phyloP scores from a whole-genome alignment of 1,140 invertebrate species.

The Lordiphosa clarofinis region DNA sequence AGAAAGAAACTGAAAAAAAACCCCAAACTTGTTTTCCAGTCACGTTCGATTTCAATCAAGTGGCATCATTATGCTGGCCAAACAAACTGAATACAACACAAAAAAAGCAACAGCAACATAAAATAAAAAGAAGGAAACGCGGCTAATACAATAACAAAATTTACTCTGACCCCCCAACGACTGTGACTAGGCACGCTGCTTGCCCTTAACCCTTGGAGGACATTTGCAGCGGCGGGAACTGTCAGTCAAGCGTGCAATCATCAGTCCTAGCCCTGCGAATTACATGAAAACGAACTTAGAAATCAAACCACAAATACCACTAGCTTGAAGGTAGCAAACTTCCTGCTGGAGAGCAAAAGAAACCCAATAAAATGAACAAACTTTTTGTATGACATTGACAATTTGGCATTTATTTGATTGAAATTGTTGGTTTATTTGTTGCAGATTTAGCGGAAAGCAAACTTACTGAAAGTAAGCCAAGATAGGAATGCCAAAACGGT shows the following conservation, averaged over 20 bases:
- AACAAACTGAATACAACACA: slow-evolving; percentile 48
- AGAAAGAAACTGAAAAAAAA: slow-evolving; percentile 25
- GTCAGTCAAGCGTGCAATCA: slow-evolving; percentile 33
- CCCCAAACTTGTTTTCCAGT: slow-evolving; percentile 73
- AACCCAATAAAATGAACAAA: slow-evolving; percentile 6
- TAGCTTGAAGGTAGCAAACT: too few species aligned
- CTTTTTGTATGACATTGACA: slow-evolving; percentile 17
- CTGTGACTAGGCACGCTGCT: slow-evolving; percentile 1
- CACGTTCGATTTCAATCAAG: slow-evolving; percentile 76
- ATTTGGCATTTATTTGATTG: slow-evolving; percentile 46
- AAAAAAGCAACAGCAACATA: slow-evolving; percentile 11
- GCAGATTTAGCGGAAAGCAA: too few species aligned
- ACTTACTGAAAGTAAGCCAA: too few species aligned
- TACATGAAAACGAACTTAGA: too few species aligned
- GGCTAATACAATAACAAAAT: slow-evolving; percentile 71
- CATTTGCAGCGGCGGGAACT: slow-evolving; percentile 7
- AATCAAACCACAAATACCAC: too few species aligned
- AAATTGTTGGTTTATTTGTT: slow-evolving; percentile 22
- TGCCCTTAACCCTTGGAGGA: slow-evolving; percentile 38
- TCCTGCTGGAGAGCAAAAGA: slow-evolving; percentile 4
- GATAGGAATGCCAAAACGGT: too few species aligned
- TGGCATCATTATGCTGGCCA: slow-evolving; percentile 70
- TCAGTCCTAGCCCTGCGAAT: too few species aligned
- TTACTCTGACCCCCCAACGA: slow-evolving; percentile 42
- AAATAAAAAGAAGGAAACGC: slow-evolving; percentile 4